Base-by-base conservation (phyloP, 2,797 vertebrate genomes). In the Squalus acanthias region DNA sequence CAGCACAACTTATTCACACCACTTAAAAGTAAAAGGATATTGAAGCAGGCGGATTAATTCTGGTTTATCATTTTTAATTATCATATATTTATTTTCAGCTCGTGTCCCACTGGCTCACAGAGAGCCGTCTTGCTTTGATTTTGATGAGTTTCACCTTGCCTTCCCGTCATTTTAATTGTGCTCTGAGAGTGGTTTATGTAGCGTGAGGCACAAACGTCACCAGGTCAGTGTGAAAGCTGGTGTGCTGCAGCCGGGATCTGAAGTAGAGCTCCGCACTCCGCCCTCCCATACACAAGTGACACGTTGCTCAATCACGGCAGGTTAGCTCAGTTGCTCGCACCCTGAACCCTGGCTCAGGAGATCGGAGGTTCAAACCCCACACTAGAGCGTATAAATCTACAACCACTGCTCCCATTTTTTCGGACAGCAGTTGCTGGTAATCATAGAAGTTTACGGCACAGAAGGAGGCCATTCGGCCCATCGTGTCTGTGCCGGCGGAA, bases 11-110 rank as follows among this genome's bases (percentile, higher is more conserved):
- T 69, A 93, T 93, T 76, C 70, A 72, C 67, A 74, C 70, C 46
- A 50, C 94, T 95, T 74, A 76, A 76, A 72, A 95, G 24, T 72
- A 13, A 95, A 76, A 17, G 69, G 69, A 95, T 33, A 74, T 53
- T 95, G 94, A 95, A 95, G 94, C 69, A 7, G 69, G 69, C 12
- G 26, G 94, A 95, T 95, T 95, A 95, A 69, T 95, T 74, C 46
- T 95, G 94, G 46, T 95, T 95, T 72, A 72, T 95, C 94, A 72
- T 95, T 95, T 95, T 95, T 95, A 95, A 95, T 95, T 92, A 93
- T 93, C 91, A 46, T 69, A 46, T 39, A 69, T 67, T 93, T 93
- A 93, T 93, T 93, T 69, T 69, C n/a, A 69, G 91, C 63, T 69
- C 65, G 3, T 69, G n/a, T 93, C 65, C 91, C 91, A 69, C 91